phyloP scores from a whole-genome alignment of 2,113 vertebrate genomes.

The Holacanthus passer region DNA sequence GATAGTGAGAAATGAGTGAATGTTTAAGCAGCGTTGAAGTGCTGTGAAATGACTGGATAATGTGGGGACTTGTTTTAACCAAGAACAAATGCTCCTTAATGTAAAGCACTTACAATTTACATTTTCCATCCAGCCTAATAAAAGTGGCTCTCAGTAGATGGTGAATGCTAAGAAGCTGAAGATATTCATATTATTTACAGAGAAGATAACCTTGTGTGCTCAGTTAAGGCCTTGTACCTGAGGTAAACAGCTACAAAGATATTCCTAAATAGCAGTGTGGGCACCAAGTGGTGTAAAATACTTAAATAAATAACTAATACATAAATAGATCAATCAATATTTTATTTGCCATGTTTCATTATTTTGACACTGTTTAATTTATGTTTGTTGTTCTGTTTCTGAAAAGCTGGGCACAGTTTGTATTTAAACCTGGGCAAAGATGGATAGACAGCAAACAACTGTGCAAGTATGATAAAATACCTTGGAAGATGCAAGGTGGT shows the following conservation, averaged over 20 bases:
- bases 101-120: background rate
- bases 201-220: background rate
- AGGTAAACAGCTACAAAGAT: too few species aligned
- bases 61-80: background rate
- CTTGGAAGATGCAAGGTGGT: background rate
- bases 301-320: background rate
- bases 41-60: conserved; percentile 32
- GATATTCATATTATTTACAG: background rate
- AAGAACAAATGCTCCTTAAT: background rate
- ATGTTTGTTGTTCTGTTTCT: background rate
- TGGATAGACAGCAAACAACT: background rate
- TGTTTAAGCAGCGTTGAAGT: conserved; percentile 1
- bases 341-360: background rate
- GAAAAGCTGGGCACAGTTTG: background rate
- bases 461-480: background rate
- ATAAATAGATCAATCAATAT: background rate
- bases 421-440: background rate
- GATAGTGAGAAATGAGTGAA: conserved; percentile 22
- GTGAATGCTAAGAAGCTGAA: background rate
- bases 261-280: background rate
- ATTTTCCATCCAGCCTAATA: conserved; percentile 6
- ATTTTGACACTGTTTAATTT: background rate
- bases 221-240: background rate
- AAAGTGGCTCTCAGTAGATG: background rate
- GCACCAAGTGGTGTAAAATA: background rate